These are phyloP conservation scores for Beaufortia kweichowensis DNA, from an alignment of 2,113 vertebrate species.

Conservation along the genomic window DNA sequence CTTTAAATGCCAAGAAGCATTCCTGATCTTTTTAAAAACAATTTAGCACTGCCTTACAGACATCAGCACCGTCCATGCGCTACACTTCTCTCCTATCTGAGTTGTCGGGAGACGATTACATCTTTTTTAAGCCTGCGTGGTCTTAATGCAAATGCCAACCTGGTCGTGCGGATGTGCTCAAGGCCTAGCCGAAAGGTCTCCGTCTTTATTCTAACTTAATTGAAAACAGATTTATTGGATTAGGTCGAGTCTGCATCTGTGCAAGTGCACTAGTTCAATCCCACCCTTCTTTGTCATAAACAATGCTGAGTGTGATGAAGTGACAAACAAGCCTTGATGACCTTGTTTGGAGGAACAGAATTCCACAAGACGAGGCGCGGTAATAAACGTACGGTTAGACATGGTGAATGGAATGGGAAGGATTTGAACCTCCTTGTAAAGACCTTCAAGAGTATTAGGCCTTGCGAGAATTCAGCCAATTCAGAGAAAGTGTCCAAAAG, in stretches of 20 bases:
- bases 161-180: slow-evolving; percentile 6
- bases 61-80: neutral
- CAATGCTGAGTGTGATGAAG: slow-evolving; percentile 6
- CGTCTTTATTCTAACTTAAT: slow-evolving; percentile 37
- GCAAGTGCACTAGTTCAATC: slow-evolving; percentile 29
- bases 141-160: slow-evolving; percentile 49
- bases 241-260: slow-evolving; percentile 3
- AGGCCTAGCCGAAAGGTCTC: slow-evolving; percentile 19
- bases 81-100: slow-evolving; percentile 11
- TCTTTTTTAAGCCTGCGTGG: slow-evolving; percentile 41
- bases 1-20: neutral
- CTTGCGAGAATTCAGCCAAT: slow-evolving; percentile 5
- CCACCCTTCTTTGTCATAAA: slow-evolving; percentile 39
- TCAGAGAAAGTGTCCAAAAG: slow-evolving; percentile 14
- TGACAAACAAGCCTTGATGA: slow-evolving; percentile 31
- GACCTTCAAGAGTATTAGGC: neutral
- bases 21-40: slow-evolving; percentile 15
- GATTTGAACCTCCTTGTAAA: slow-evolving; percentile 37
- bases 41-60: neutral
- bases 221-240: slow-evolving; percentile 46
- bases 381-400: slow-evolving; percentile 13
- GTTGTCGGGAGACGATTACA: slow-evolving; percentile 32
- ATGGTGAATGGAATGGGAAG: slow-evolving; percentile 14
- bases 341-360: slow-evolving; percentile 31
- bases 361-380: neutral